A percentile compares a stretch with the other conserved stretches of the same genome.
Conservation (phyloP, 2,888 invertebrate species). For the Eustalomyia histrio region DNA sequence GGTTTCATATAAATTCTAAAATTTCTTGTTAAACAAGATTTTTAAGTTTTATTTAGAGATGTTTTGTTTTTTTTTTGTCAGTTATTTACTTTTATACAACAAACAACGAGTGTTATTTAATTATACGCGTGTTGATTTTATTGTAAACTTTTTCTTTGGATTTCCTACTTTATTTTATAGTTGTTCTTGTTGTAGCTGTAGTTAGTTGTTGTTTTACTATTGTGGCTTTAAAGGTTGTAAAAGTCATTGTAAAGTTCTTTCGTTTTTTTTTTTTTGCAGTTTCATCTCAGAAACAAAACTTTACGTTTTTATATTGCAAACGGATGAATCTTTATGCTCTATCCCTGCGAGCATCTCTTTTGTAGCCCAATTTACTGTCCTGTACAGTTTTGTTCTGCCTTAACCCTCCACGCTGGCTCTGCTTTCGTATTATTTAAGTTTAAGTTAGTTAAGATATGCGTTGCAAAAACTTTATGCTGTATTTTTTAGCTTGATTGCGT, state of each 20-base stretch:
- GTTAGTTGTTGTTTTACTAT: constrained; percentile 66
- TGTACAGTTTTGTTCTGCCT: constrained; percentile 63
- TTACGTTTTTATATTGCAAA: constrained; percentile 5
- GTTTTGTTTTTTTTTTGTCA: not conserved
- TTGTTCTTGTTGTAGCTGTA: constrained; percentile 30
- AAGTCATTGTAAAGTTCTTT: constrained; percentile 57
- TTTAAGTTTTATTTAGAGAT: constrained; percentile 1
- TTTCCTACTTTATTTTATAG: constrained; percentile 41
- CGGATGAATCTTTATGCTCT: constrained; percentile 6
- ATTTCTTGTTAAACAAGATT: constrained; percentile 13
- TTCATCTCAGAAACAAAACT: constrained; percentile 29
- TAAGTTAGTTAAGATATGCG: constrained; percentile 57
- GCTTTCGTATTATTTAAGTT: constrained; percentile 58
- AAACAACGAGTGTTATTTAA: constrained; percentile 61
- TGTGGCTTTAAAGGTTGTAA: constrained; percentile 62
- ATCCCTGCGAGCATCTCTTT: not conserved
- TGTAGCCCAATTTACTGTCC: not conserved
- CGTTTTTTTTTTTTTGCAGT: too few species aligned
- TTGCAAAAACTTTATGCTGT: constrained; percentile 59
- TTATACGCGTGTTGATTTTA: constrained; percentile 67
- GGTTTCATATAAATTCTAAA: not conserved
- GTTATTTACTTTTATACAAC: constrained; percentile 23
- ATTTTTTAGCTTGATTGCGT: constrained; percentile 71
- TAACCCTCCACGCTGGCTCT: constrained; percentile 63
- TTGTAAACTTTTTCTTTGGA: constrained; percentile 58